Base-by-base conservation (phyloP, 2,113 vertebrate genomes). In the Grus americana region DNA sequence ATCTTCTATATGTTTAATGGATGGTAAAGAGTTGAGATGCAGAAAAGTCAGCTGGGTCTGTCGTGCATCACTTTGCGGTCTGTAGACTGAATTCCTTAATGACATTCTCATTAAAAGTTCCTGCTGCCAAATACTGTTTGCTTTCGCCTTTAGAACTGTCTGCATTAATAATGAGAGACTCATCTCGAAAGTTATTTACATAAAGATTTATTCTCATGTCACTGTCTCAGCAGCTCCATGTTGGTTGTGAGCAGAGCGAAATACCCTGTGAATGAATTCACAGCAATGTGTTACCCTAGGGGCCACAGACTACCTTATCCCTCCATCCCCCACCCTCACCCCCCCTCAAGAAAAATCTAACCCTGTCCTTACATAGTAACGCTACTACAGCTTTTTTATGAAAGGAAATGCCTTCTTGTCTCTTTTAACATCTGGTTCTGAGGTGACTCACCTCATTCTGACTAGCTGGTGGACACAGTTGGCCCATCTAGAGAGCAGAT, bases 61-160 rank as follows among this genome's bases (percentile, higher is more conserved):
- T 66, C 52, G 34, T 49, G 50, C 58, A 59, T 49, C 38, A 15
- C 22, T 82, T 71, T 62, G 42, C 59, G 68, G 47, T 55, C 42
- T 70, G 19, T 26, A 71, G n/a, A 26, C 24, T 88, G 24, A 92
- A 80, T 86, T 80, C n/a, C 26, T 93, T 86, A 78, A 88, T 83
- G 79, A 62, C 29, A 57, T 83, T 79, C 74, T 93, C 63, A 34
- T 78, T 90, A 50, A 80, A 93, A 75, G 38, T 73, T 76, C 75
- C 67, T 90, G 32, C 86, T 90, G 75, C 79, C 32, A 70, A 86
- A 78, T 66, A 34, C 67, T 92, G 50, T 86, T 96, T 95, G 55
- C 63, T 78, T 93, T 86, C 90, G 49, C 59, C 63, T 92, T 92
- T 92, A 61, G 83, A 95, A 71, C 72, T 71, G 67, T 71, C 79